Conservation (phyloP, 2,113 vertebrate genomes). For the Theristicus caerulescens region DNA sequence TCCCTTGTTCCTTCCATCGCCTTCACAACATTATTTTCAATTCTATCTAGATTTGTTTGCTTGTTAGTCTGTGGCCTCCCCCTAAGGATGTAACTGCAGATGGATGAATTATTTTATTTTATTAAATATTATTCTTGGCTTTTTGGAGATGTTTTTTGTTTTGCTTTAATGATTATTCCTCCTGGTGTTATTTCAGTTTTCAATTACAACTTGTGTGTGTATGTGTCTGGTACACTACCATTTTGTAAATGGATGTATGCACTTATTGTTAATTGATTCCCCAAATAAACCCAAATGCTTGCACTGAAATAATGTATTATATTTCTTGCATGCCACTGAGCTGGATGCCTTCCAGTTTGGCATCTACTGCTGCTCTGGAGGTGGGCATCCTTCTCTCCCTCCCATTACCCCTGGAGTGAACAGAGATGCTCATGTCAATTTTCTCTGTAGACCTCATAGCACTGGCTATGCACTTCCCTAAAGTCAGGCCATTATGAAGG, state of each 20-base stretch:
- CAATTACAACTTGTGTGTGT: constrained; percentile 70
- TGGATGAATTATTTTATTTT: constrained; percentile 72
- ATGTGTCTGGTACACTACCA: constrained; percentile 60
- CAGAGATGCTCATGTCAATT: not conserved
- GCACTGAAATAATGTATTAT: constrained; percentile 64
- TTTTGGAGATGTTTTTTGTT: constrained; percentile 60
- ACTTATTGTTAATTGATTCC: constrained; percentile 75
- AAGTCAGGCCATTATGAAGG: not conserved
- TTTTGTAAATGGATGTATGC: constrained; percentile 75
- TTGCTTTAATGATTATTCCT: constrained; percentile 72
- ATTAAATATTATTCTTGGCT: constrained; percentile 77
- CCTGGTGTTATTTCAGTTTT: constrained; percentile 76
- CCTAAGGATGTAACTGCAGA: constrained; percentile 68
- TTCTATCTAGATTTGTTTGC: constrained; percentile 65
- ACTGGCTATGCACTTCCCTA: not conserved
- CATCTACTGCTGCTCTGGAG: constrained; percentile 5
- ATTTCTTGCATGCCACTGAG: constrained; percentile 63
- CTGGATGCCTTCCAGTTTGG: constrained; percentile 61
- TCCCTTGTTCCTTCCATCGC: constrained; percentile 9
- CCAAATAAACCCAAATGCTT: constrained; percentile 65
- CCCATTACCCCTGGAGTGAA: not conserved
- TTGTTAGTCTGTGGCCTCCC: constrained; percentile 62
- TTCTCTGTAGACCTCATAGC: not conserved
- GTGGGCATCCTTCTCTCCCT: not conserved
- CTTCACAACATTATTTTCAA: constrained; percentile 49